These are phyloP conservation scores for Coenonympha glycerion DNA, from an alignment of 2,888 invertebrate species.

Conservation along the genomic window DNA sequence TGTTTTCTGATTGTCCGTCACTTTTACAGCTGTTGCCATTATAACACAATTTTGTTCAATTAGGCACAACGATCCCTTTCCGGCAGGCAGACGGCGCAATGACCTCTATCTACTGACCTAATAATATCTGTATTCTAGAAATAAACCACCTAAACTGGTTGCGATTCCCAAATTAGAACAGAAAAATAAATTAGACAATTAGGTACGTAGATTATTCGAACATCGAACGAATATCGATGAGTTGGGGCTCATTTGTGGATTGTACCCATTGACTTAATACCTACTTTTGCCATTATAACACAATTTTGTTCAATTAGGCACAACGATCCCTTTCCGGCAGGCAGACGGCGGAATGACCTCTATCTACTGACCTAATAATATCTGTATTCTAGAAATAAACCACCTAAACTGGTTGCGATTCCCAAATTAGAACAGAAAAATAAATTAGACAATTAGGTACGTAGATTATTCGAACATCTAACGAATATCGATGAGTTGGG, in stretches of 20 bases:
- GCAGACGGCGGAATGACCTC: constrained; percentile 2
- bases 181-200: no score
- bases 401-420: not conserved
- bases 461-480: no score
- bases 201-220: no score
- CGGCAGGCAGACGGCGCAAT: constrained; percentile 4
- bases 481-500: no score
- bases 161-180: not conserved
- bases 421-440: not conserved
- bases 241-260: no score
- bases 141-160: not conserved
- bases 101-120: not conserved
- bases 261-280: no score
- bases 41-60: constrained; percentile 10
- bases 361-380: not conserved
- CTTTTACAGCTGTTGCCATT: constrained; percentile 1
- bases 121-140: no score
- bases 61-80: constrained; percentile 5
- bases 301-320: constrained; percentile 8
- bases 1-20: not conserved
- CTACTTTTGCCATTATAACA: constrained; percentile 5
- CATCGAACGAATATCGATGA: no score
- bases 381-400: no score
- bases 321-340: constrained; percentile 7
- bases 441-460: no score